Base-by-base conservation (phyloP, 1,140 invertebrate species). In the Lanistes nyassanus region DNA sequence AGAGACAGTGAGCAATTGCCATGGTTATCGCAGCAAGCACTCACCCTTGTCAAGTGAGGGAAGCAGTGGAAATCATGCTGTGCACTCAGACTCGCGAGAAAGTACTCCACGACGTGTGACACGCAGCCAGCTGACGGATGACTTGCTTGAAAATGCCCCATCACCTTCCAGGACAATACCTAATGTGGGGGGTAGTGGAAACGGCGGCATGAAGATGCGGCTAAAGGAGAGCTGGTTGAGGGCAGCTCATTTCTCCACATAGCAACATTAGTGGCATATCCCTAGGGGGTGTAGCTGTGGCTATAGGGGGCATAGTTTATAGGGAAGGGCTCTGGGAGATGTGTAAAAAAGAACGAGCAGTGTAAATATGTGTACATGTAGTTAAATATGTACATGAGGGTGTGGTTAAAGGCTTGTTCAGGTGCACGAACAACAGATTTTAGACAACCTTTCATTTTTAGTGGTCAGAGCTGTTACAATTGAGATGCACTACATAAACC, bases 61-160 rank as follows among this genome's bases (percentile, higher is more conserved):
- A 37, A 76, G 72, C 29, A 64, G 36, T 31, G 68, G 51, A 31
- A 60, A 56, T 7, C 53, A 53, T 31, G 42, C 51, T 9, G 21
- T 60, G 2, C 73, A 68, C 16, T 56, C 34, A 19, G 71, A 75
- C 37, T 74, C 76, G 2, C 42, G 76, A 65, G 77, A 81, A n/a
- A 79, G 70, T 66, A 82, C 82, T 73, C 83, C 76, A 5, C 79
- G 79, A 21, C 76, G 82, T 21, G 73, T 83, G 11, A 85, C 83
- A 2, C 69, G 83, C 26, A 85, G 83, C 74, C 82, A 81, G 23
- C 34, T 55, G 36, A 42, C 70, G 31, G 77, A 75, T n/a, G 60
- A 42, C 31, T 23, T 55, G 34, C 34, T 36, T 34, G 70, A 72
- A 53, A 72, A 62, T 37, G 53, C 70, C 3, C 55, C 70, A 42